Evolutionary conservation across 2,113 vertebrate species (phyloP).

Genomic region (Antennarius striatus): DNA sequence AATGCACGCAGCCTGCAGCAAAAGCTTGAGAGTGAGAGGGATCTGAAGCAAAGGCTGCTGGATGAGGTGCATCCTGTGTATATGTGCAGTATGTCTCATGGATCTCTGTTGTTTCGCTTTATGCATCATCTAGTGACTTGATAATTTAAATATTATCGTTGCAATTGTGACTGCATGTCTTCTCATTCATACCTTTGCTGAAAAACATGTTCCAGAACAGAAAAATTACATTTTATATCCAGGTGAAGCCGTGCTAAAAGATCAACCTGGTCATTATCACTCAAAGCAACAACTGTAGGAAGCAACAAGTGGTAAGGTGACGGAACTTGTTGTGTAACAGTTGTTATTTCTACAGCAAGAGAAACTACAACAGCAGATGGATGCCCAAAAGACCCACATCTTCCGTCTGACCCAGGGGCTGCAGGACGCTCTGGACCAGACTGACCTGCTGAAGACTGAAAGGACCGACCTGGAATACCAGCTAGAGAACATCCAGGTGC

Average conservation of each 20-base stretch:
- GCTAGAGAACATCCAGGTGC: slow-evolving; percentile 98
- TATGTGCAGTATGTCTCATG: background rate
- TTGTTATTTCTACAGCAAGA: slow-evolving; percentile 83
- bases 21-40: slow-evolving; percentile 95
- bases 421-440: slow-evolving; percentile 95
- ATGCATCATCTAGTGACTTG: background rate
- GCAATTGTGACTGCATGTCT: background rate
- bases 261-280: background rate
- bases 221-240: background rate
- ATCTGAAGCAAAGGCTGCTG: slow-evolving; percentile 94
- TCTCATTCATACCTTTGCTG: background rate
- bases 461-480: slow-evolving; percentile 97
- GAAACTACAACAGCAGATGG: slow-evolving; percentile 98
- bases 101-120: background rate
- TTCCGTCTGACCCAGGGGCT: slow-evolving; percentile 97
- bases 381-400: slow-evolving; percentile 96
- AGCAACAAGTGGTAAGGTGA: background rate
- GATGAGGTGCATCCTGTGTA: slow-evolving; percentile 85
- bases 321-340: background rate
- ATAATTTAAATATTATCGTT: background rate
- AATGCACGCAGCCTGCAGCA: slow-evolving; percentile 95
- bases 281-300: background rate
- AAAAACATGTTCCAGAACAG: background rate
- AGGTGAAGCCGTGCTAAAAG: slow-evolving; percentile 6
- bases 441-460: slow-evolving; percentile 96